Conservation (phyloP, 2,888 invertebrate genomes). For the Orchesella flavescens region DNA sequence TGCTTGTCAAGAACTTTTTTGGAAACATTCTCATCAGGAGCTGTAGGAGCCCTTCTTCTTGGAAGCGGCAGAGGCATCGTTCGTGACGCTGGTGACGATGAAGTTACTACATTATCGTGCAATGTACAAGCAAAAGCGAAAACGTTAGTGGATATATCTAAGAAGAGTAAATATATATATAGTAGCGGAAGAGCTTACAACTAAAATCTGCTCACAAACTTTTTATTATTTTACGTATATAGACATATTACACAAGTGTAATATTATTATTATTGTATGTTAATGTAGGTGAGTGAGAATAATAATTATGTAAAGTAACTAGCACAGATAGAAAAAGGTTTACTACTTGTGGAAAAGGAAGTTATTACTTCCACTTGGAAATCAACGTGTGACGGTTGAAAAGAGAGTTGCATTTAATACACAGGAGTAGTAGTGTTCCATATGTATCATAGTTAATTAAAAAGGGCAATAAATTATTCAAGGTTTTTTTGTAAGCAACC, state of each 20-base stretch:
- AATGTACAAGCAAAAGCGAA: slow-evolving; percentile 64
- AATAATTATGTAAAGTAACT: no score
- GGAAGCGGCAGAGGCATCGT: slow-evolving; percentile 58
- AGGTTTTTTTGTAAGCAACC: slow-evolving; percentile 4
- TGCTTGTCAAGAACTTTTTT: slow-evolving; percentile 17
- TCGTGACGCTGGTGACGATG: slow-evolving; percentile 56
- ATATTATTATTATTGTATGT: no score
- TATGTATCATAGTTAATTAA: background rate
- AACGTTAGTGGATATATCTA: slow-evolving; percentile 48
- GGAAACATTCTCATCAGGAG: slow-evolving; percentile 44
- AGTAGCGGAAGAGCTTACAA: background rate
- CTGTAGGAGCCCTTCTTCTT: slow-evolving; percentile 48
- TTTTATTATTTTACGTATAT: no score
- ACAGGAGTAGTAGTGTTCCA: no score
- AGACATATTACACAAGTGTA: no score
- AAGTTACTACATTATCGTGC: slow-evolving; percentile 64
- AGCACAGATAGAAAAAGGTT: no score
- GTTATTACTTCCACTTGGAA: no score
- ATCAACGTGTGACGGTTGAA: no score
- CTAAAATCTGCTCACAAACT: no score
- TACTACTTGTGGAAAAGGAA: no score
- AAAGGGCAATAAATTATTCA: background rate
- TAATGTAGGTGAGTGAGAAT: no score
- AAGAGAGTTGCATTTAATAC: no score
- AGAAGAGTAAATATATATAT: background rate